Evolutionary conservation across 37 sponge, comb jelly and placozoan species (phyloP), one percentile per base, ranked within the genome.

Genomic region (Mnemiopsis leidyi): DNA sequence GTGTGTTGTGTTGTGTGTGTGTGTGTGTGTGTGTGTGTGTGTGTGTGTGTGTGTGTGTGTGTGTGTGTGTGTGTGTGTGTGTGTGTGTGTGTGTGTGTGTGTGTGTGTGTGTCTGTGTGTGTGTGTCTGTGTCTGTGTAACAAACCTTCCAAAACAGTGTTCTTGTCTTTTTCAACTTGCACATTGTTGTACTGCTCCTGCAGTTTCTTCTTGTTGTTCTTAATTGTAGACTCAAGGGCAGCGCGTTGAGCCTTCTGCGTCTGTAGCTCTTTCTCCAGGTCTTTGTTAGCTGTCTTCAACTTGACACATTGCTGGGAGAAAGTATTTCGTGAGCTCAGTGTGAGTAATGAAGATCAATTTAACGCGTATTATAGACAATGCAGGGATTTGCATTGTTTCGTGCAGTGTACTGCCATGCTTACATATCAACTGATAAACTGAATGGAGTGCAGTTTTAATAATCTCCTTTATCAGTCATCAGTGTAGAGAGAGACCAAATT

Each of bases 161-260:
- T 85, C n/a, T 85, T 40, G 36, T 38, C 61, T 25, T 85, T 85
- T 39, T 85, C 90, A 38, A 40, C 61, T 25, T 85, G 90, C 5
- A 85, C 61, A 28, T 33, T 32, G 90, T 85, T 85, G 25, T 32
- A 39, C 61, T 85, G 90, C 61, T 85, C 90, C 61, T 85, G 90
- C 18, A 85, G 90, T 25, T 85, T 85, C n/a, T 85, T 85, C 61
- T 85, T 85, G 61, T 85, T 85, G 90, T 38, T 85, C 90, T 40
- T 85, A 18, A 40, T 40, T n/a, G 90, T 85, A 2, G 40, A 36
- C 48, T 85, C 90, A 0, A 85, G 61, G 61, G 32, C n/a, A 3
- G 35, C 36, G 18, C n/a, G 13, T 1, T 39, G 25, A n/a, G 61
- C 35, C 48, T 85, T 85, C 2, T 39, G 29, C 28, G 90, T 40